phyloP scores from a whole-genome alignment of 30 jellyfish, hydroid and myxozoan species.

The Turritopsis dohrnii region DNA sequence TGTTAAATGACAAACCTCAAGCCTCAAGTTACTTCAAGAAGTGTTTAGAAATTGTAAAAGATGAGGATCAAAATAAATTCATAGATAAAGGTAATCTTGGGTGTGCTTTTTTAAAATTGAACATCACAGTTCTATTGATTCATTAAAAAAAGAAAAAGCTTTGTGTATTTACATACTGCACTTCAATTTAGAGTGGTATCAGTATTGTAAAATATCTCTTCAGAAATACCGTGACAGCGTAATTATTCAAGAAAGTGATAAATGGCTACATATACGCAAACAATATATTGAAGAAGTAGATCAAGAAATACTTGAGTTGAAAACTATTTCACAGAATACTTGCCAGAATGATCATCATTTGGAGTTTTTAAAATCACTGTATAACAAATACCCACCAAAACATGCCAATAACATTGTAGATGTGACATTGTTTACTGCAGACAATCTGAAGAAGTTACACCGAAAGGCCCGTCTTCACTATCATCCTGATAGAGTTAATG shows the following conservation, averaged over 20 bases:
- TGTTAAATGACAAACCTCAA: background rate
- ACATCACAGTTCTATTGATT: background rate
- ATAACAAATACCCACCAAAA: conserved; percentile 13
- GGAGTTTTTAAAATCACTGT: background rate
- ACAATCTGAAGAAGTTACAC: background rate
- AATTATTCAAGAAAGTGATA: conserved; percentile 2
- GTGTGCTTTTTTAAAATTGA: background rate
- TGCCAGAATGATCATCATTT: background rate
- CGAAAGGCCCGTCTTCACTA: conserved; percentile 48
- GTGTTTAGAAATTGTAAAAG: background rate
- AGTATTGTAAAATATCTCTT: conserved; percentile 2
- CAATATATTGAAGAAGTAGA: background rate
- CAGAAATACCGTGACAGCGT: background rate
- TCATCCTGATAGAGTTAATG: conserved; percentile 51
- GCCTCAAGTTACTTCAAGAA: background rate
- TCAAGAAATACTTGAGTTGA: background rate
- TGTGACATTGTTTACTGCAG: background rate
- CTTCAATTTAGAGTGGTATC: background rate
- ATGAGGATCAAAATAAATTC: background rate
- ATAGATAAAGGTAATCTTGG: background rate
- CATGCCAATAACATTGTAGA: background rate
- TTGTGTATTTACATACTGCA: too few species aligned
- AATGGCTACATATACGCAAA: background rate
- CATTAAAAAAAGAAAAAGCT: too few species aligned
- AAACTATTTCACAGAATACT: background rate